These are phyloP conservation scores for Nesoenas mayeri DNA, from an alignment of 2,113 vertebrate genomes.

Conservation along the genomic window DNA sequence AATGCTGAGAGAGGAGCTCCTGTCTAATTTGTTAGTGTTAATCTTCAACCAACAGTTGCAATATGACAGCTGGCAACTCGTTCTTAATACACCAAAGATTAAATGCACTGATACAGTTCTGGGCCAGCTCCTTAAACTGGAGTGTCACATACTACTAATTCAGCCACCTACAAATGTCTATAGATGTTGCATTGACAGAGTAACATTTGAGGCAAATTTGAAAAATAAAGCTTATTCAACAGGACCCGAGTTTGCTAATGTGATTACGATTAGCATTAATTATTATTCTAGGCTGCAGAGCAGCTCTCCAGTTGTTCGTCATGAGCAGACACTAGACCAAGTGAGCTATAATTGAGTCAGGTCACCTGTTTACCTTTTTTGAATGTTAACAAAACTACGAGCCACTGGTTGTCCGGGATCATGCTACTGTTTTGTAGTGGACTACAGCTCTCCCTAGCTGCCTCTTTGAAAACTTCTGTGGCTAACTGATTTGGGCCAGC, in stretches of 20 bases:
- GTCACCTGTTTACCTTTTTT: neutral
- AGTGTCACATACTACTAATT: neutral
- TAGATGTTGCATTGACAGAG: neutral
- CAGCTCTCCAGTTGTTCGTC: neutral
- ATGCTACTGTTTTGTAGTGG: neutral
- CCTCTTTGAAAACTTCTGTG: neutral
- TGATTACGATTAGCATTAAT: neutral
- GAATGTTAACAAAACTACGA: neutral
- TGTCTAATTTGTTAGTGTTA: neutral
- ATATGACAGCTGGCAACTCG: neutral
- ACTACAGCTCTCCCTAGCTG: neutral
- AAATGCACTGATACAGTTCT: neutral
- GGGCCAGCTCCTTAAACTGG: neutral
- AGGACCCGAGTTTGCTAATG: neutral
- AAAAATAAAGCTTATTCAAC: neutral
- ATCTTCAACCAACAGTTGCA: neutral
- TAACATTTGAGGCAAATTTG: neutral
- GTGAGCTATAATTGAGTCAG: neutral
- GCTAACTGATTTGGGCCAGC: neutral
- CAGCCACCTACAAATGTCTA: neutral
- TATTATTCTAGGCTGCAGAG: neutral
- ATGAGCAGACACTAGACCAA: neutral
- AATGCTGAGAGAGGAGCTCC: neutral
- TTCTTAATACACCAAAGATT: neutral
- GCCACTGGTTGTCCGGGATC: accelerated